Conservation (phyloP, 92 coral and sea anemone species). For the Actinostola sp. region DNA sequence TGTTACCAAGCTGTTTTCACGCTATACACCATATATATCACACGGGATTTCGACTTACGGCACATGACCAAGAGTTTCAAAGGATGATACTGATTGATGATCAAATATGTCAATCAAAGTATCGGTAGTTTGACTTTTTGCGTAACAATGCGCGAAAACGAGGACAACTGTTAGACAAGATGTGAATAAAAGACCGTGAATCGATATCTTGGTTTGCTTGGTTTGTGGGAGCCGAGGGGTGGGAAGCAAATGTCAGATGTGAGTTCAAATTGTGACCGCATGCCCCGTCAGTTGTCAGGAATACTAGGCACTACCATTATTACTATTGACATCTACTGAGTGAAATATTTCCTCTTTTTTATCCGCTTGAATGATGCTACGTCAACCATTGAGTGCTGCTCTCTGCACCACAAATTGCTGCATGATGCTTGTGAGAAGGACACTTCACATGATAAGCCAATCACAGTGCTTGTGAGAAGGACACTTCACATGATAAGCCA, state of each 20-base stretch:
- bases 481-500: too few species aligned
- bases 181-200: slow-evolving; percentile 5
- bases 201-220: background rate
- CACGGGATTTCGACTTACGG: background rate
- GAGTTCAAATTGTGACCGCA: background rate
- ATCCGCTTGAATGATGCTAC: too few species aligned
- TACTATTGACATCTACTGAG: too few species aligned
- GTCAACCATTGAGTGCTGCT: too few species aligned
- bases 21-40: background rate
- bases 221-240: background rate
- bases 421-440: too few species aligned
- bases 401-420: too few species aligned
- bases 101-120: slow-evolving; percentile 1
- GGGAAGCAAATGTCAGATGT: background rate
- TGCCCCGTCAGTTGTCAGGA: too few species aligned
- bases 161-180: background rate
- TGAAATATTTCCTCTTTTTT: too few species aligned
- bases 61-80: slow-evolving; percentile 30
- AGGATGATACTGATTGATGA: background rate
- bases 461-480: too few species aligned
- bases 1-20: background rate
- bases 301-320: too few species aligned
- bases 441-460: too few species aligned
- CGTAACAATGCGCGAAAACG: slow-evolving; percentile 1
- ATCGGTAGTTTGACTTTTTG: slow-evolving; percentile 18